Percentiles rank a stretch among this genome's conserved stretches.
Conservation (phyloP, 2,888 invertebrate species). For the Melanophora roralis region DNA sequence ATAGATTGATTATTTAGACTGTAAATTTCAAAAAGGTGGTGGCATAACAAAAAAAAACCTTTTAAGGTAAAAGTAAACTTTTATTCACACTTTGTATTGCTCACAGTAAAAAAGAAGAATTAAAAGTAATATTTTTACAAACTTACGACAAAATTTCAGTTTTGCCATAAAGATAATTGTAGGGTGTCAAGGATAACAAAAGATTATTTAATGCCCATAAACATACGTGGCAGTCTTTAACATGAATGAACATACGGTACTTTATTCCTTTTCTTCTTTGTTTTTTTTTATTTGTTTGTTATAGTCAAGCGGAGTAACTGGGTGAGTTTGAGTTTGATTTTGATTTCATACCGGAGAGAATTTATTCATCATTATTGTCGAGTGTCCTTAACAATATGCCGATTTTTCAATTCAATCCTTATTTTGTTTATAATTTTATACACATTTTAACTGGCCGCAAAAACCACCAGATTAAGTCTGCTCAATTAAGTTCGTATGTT, state of each 20-base stretch:
- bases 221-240: conserved; percentile 51
- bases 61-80: neutral
- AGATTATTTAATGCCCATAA: conserved; percentile 55
- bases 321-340: conserved; percentile 66
- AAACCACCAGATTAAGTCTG: conserved; percentile 68
- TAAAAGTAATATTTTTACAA: neutral
- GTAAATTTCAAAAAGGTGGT: conserved; percentile 30
- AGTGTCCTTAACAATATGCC: conserved; percentile 75
- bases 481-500: conserved; percentile 71
- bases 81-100: neutral
- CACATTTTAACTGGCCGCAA: conserved; percentile 49
- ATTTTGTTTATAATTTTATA: conserved; percentile 62
- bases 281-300: too few species aligned
- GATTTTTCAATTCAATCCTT: conserved; percentile 61
- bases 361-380: conserved; percentile 61
- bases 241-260: conserved; percentile 73
- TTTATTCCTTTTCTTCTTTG: conserved; percentile 59
- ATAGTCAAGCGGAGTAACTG: conserved; percentile 64
- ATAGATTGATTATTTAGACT: conserved; percentile 49
- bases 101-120: neutral
- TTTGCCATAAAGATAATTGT: neutral
- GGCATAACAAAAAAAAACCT: neutral
- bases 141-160: too few species aligned
- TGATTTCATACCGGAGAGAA: conserved; percentile 51
- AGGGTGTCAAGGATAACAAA: conserved; percentile 63